phyloP scores from a whole-genome alignment of 1,140 invertebrate genomes.

The Euglossa dilemma region DNA sequence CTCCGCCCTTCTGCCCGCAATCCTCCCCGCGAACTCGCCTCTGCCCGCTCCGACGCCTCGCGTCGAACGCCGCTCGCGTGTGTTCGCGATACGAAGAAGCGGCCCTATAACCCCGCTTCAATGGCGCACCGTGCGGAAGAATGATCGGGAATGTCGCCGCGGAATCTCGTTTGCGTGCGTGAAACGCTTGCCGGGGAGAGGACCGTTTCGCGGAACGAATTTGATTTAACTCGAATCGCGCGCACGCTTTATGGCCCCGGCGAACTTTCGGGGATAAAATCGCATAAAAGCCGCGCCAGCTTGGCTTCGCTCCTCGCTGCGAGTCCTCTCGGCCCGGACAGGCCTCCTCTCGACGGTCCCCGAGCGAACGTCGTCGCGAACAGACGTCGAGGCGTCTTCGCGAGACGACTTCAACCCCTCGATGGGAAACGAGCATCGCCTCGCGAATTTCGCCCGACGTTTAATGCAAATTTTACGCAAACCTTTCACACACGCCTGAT shows the following conservation, averaged over 20 bases:
- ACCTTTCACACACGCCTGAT: too few relatives aligned
- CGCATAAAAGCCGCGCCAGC: slow-evolving; percentile 56
- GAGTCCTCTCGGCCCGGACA: slow-evolving; percentile 20
- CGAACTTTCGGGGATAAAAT: slow-evolving; percentile 68
- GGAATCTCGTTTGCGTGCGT: slow-evolving; percentile 71
- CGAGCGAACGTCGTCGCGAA: slow-evolving; percentile 58
- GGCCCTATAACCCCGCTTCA: slow-evolving; percentile 62
- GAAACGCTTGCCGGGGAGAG: slow-evolving; percentile 68
- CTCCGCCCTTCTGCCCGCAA: too few relatives aligned
- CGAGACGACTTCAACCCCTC: too few relatives aligned
- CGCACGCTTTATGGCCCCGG: slow-evolving; percentile 60
- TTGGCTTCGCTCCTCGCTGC: slow-evolving; percentile 32
- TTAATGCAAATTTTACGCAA: too few relatives aligned
- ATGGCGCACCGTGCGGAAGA: slow-evolving; percentile 55
- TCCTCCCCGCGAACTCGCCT: too few relatives aligned
- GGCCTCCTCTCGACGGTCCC: slow-evolving; percentile 26
- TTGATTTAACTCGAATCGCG: slow-evolving; percentile 68
- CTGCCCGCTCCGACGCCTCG: neutral
- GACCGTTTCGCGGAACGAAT: slow-evolving; percentile 72
- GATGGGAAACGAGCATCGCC: too few relatives aligned
- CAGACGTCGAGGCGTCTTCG: neutral
- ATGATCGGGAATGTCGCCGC: slow-evolving; percentile 68
- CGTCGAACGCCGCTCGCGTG: slow-evolving; percentile 19
- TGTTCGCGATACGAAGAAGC: slow-evolving; percentile 47
- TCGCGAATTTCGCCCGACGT: too few relatives aligned